Evolutionary conservation across 2,888 invertebrate species (phyloP), one percentile per base, ranked within the genome.

Genomic region (Matsumyia berberina): DNA sequence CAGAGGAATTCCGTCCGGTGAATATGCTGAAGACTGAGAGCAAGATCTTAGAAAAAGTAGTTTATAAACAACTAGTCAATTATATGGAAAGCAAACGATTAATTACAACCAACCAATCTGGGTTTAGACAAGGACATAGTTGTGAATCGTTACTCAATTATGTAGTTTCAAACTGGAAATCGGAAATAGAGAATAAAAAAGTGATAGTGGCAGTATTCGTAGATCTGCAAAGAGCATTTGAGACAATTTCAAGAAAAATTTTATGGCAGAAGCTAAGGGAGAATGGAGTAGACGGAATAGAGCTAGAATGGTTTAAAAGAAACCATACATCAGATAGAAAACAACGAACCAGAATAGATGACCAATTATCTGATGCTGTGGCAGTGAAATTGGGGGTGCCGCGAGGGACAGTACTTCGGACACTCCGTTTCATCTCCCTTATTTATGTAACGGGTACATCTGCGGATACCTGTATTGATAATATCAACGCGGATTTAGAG

Each of bases 321-420:
- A n/a, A n/a, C 33, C 55, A 64, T 58, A 17, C 62, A 9, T 31
- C 37, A n/a, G 42, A 53, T 24, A 60, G 60, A 60, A 37, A 7
- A 5, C 60, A 73, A 62, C 29, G 39, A 58, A 58, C 51, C 11
- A 29, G 9, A 15, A 15, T 58, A 9, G n/a, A 11, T 6, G 24
- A 35, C 9, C 6, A 46, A 5, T 4, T 46, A 5, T 60, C 57
- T 11, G 33, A 37, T 9, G 15, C 11, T 5, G 12, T 79, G 8
- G 1, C 17, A 9, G 39, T 74, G 37, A n/a, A 7, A 17, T 39
- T 79, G 29, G 79, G 79, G 0, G 74, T 79, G 53, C 74, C 76
- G 0, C 79, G 76, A 29, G 69, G 78, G 37, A 39, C 74, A n/a
- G 53, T 66, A 5, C 17, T 85, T 12, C 64, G 64, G 5, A 49